Base-by-base conservation (phyloP, 2,113 vertebrate genomes). In the Rhipidura dahli region DNA sequence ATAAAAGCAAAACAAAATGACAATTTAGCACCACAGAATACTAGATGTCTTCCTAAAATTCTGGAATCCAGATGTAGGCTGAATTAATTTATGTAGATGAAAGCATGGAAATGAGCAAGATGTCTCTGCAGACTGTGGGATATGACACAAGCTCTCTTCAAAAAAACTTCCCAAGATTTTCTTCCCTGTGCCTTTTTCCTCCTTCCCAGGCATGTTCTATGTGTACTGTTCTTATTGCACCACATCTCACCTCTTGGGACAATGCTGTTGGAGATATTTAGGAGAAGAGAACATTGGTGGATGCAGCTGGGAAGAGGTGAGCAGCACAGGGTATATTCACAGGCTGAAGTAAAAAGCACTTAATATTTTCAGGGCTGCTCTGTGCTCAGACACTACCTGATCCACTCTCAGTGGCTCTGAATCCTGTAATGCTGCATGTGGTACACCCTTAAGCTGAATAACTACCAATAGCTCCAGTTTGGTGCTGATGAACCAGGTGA, bases 11-110 rank as follows among this genome's bases (percentile, higher is more conserved):
- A 90, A 37, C 6, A 71, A 90, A 92, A 57, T 54, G 75, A 68
- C 42, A 26, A 50, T 92, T 81, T 94, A 89, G 26, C 45, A 71
- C 39, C 47, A 64, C 37, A 53, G 85, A 92, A 92, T 57, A 40
- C 17, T 64, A 78, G 44, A 75, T 24, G 2, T 56, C 33, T 51
- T 87, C 40, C 35, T 28, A 78, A 86, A 92, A 86, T 39, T 80
- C 33, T 81, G 51, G 24, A 35, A 80, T 92, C 60, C 47, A 73
- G 31, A 71, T 78, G 23, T 15, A 39, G 24, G 40, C 15, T 56
- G 35, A 26, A 82, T 81, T 89, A 78, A 87, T 78, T 84, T 73
- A 54, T 22, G 39, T 71, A 79, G 56, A 71, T 40, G 24, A 69
- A 91, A 90, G 23, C n/a, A 70, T 42, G 45, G 44, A 69, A 90